Evolutionary conservation across 2,797 vertebrate species (phyloP), one percentile per base, ranked within the genome.

Genomic region (Thalassophryne amazonica): DNA sequence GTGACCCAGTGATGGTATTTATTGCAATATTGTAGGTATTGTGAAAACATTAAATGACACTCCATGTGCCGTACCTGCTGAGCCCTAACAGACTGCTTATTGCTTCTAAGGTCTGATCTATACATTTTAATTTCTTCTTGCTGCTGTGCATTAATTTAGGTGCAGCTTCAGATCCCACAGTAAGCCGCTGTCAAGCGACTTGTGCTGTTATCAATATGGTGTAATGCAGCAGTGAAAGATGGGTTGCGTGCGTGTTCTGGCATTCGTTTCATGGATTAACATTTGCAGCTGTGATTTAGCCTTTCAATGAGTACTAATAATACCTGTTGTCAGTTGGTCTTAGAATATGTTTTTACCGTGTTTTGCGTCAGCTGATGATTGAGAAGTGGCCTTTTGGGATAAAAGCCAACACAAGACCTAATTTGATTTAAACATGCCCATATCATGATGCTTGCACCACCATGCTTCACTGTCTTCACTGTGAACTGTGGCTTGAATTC

Each of bases 191-290:
- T 55, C 49, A 58, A 49, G 19, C 36, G 16, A 18, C 13, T 7
- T 52, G 33, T 42, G 40, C 29, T 25, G 31, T 13, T 80, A 80
- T 77, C 30, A 78, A 86, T 74, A 54, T 3, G n/a, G 17, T 37
- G 17, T 66, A 13, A 60, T n/a, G 35, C 57, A 30, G 40, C 32
- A 4, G 21, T 81, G 76, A 81, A 4, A 62, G 73, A 78, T 76
- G 3, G 61, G 33, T 14, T 10, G 15, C 27, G 56, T 57, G 58
- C 80, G 61, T 80, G 80, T 14, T 27, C 40, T 1, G 22, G 78
- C 68, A 83, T 80, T 17, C 18, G 21, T 43, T 55, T 5, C 9
- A 3, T 37, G 80, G 81, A 81, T 86, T 81, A 78, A 42, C 40
- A 19, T 25, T 39, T 16, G 11, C 38, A 35, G 15, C 33, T 19